Conservation (phyloP, 2,113 vertebrate species). For the Ptychochromis oligacanthus region DNA sequence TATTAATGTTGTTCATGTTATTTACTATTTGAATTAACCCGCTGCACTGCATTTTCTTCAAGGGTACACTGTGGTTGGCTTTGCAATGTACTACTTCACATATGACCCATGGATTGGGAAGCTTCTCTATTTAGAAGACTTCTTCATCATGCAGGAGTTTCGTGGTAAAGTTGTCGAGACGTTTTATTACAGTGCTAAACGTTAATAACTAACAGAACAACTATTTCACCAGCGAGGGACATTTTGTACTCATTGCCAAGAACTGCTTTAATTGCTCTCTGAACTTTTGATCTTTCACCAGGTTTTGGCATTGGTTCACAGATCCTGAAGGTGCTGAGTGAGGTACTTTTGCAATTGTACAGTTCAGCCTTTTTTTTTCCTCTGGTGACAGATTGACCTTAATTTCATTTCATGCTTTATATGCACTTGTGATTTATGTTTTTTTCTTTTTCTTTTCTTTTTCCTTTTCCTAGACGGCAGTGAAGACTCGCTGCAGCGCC, state of each 20-base stretch:
- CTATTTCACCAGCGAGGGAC: neutral
- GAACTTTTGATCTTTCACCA: slow-evolving; percentile 59
- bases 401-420: neutral
- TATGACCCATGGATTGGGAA: slow-evolving; percentile 84
- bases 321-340: slow-evolving; percentile 81
- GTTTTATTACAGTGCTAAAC: neutral
- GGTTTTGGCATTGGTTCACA: slow-evolving; percentile 79
- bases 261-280: neutral
- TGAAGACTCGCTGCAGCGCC: slow-evolving; percentile 79
- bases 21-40: neutral
- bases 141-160: slow-evolving; percentile 80
- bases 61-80: slow-evolving; percentile 73
- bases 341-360: slow-evolving; percentile 68
- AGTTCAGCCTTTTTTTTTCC: neutral
- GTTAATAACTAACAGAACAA: slow-evolving; percentile 38
- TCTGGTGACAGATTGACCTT: neutral
- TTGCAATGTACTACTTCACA: slow-evolving; percentile 84
- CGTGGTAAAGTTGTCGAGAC: slow-evolving; percentile 59
- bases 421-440: neutral
- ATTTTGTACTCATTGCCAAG: neutral
- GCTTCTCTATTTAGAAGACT: slow-evolving; percentile 84
- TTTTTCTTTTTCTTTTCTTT: neutral
- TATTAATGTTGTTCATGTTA: neutral
- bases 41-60: neutral
- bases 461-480: slow-evolving; percentile 75